Percentiles rank a stretch among this genome's conserved stretches.
Evolutionary conservation across 37 sponge, comb jelly and placozoan genomes (phyloP).

Genomic region (Ephydatia muelleri): DNA sequence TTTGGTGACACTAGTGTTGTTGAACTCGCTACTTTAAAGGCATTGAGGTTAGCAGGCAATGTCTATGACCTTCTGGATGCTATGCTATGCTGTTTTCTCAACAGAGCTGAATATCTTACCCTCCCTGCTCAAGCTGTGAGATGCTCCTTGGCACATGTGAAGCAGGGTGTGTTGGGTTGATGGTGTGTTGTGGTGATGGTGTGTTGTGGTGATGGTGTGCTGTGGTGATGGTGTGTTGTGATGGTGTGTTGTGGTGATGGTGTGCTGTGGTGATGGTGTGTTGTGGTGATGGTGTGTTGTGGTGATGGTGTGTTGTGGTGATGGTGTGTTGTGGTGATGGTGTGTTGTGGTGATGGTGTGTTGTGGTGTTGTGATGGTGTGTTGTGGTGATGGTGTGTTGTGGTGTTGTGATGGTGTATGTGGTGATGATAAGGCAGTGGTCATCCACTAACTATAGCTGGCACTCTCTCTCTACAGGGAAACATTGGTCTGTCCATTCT

Average conservation of each 20-base stretch:
- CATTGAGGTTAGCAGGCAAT: constrained; percentile 17
- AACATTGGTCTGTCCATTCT: not conserved
- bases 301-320: not conserved
- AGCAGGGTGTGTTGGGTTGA: not conserved
- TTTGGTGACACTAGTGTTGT: constrained; percentile 43
- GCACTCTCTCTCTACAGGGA: not conserved
- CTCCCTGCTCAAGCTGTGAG: constrained; percentile 25
- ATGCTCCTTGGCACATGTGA: constrained; percentile 20
- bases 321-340: no score
- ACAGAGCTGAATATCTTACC: constrained; percentile 32
- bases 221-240: not conserved
- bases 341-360: not conserved
- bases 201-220: not conserved
- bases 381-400: not conserved
- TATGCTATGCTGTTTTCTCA: not conserved
- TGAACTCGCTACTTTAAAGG: constrained; percentile 5
- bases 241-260: not conserved
- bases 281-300: no score
- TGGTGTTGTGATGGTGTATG: not conserved
- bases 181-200: not conserved
- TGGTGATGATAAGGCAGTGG: no score
- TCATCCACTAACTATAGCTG: not conserved
- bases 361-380: not conserved
- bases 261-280: not conserved
- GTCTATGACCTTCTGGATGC: not conserved